Conservation (phyloP, 2,888 invertebrate genomes). For the Oscheius onirici region DNA sequence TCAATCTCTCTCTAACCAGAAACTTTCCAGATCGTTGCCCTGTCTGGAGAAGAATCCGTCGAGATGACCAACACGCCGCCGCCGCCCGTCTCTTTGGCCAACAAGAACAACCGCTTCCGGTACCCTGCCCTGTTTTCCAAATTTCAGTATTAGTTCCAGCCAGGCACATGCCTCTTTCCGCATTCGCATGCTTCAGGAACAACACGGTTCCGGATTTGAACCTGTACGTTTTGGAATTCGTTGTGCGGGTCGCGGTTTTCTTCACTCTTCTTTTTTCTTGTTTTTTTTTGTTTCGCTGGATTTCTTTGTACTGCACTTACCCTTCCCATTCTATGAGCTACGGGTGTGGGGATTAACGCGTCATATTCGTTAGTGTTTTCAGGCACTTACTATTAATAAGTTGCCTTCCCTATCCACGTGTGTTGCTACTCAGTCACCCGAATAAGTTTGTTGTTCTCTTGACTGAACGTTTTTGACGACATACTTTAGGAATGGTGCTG, state of each 20-base stretch:
- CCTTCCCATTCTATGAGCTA: too few species aligned
- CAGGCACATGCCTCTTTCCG: constrained; percentile 65
- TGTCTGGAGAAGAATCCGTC: constrained; percentile 53
- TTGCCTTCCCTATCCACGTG: too few species aligned
- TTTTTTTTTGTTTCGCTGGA: not conserved
- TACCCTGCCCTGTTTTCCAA: not conserved
- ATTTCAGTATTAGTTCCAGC: constrained; percentile 37
- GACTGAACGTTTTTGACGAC: too few species aligned
- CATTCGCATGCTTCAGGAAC: constrained; percentile 68
- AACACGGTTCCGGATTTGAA: constrained; percentile 55
- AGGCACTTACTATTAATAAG: too few species aligned
- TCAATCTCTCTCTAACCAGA: not conserved
- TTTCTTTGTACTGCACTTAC: not conserved
- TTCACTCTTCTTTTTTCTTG: not conserved
- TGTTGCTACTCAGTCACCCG: too few species aligned
- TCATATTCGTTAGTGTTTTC: too few species aligned
- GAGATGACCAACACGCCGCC: constrained; percentile 54
- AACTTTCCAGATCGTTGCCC: constrained; percentile 49
- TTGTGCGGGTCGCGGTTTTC: not conserved
- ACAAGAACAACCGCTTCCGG: constrained; percentile 46
- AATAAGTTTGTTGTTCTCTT: too few species aligned
- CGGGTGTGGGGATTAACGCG: too few species aligned
- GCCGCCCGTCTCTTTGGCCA: constrained; percentile 34
- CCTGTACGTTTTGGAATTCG: constrained; percentile 35
- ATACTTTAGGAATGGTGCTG: too few species aligned